Conservation (phyloP, 2,113 vertebrate species). For the Rhinolophus sinicus region DNA sequence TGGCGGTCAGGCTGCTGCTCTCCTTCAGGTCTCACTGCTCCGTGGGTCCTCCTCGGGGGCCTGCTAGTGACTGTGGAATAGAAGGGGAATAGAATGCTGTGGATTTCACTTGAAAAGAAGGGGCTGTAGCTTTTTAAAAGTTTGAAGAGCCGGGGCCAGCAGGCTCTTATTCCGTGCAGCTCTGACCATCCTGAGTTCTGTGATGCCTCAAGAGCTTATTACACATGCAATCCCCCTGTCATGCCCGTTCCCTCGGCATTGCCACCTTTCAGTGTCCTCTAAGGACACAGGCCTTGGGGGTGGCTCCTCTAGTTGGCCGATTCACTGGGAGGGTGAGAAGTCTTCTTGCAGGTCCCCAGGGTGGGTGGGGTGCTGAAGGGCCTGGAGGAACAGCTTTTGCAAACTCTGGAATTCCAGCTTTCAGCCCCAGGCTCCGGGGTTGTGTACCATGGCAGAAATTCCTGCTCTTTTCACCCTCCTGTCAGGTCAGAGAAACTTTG, state of each 20-base stretch:
- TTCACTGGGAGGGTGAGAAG: neutral
- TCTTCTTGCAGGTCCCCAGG: neutral
- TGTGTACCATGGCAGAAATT: neutral
- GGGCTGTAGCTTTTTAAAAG: neutral
- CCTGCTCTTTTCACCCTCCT: neutral
- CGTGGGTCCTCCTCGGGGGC: neutral
- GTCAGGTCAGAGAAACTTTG: neutral
- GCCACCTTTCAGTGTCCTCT: neutral
- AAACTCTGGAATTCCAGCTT: neutral
- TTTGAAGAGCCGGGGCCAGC: neutral
- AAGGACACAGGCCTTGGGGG: neutral
- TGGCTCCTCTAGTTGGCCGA: accelerated
- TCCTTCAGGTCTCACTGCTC: neutral
- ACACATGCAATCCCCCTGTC: accelerated
- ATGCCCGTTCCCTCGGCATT: neutral
- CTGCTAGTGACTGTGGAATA: neutral
- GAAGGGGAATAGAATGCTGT: neutral
- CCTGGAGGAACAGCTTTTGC: neutral
- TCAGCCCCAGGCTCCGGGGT: neutral
- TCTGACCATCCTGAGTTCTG: neutral
- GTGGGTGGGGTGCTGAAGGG: accelerated
- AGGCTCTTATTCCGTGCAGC: accelerated
- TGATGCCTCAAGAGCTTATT: neutral
- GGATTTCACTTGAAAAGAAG: neutral
- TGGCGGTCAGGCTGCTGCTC: neutral